Base-by-base conservation (phyloP, 1,140 invertebrate genomes). In the Hycleus cichorii region DNA sequence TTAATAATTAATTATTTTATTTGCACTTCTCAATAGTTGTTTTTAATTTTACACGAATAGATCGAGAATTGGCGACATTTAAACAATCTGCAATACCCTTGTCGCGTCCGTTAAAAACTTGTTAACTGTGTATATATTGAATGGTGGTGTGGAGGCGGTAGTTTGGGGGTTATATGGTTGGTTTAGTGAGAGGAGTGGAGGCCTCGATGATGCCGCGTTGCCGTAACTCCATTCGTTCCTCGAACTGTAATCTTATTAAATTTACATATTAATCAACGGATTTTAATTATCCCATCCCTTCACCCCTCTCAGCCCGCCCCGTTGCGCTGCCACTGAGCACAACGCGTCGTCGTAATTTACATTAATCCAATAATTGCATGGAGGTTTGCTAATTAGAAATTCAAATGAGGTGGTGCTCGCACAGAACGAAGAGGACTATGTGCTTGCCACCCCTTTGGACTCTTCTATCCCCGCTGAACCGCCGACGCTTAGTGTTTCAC, bases 201-300 rank as follows among this genome's bases (percentile, higher is more conserved):
- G 32, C 32, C 32, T 32, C 32, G 32, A 32, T 32, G 32, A 4
- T 7, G 32, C 32, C 32, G 32, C 57, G 57, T 59, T 56, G 63
- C 60, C 59, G 60, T 58, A 51, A 60, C 66, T 71, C 66, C 68
- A 72, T 74, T 74, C 80, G 80, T 81, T 81, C 77, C 77, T 80
- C 79, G 79, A 81, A 81, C 80, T 84, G 88, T 91, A 90, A 91
- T 91, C 89, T 91, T 90, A 91, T 91, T 90, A 91, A 90, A 90
- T 91, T 91, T 91, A 91, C 89, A 91, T 91, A 91, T 91, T 91
- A 91, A 91, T 91, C 89, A 91, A 91, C 86, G 88, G 87, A 91
- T 91, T 91, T 90, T 91, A 91, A 91, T 91, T 91, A 91, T 89
- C 83, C 71, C 68, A 64, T 61, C 65, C 64, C 71, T 64, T 64